Conservation (phyloP, 2,888 invertebrate species). For the Euspilapteryx auroguttella region DNA sequence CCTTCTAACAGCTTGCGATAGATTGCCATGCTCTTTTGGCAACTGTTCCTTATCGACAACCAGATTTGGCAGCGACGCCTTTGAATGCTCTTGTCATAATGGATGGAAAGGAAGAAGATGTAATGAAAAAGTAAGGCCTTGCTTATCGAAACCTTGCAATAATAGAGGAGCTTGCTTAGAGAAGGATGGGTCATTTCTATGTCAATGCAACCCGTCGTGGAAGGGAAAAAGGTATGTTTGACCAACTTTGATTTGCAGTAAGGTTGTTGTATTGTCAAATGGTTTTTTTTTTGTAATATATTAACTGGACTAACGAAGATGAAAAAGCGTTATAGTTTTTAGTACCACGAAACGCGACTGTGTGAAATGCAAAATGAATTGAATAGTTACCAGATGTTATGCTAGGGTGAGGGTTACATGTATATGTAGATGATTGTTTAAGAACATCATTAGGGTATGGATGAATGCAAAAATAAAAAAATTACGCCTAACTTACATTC, state of each 20-base stretch:
- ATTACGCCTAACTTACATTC: too few species aligned
- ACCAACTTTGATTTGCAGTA: neutral
- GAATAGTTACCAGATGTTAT: too few species aligned
- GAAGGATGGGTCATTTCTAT: conserved; percentile 66
- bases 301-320: too few species aligned
- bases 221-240: conserved; percentile 55
- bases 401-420: too few species aligned
- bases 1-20: conserved; percentile 73
- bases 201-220: conserved; percentile 77
- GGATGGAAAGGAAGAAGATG: conserved; percentile 72
- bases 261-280: neutral
- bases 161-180: conserved; percentile 74
- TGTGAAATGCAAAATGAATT: too few species aligned
- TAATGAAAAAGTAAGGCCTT: conserved; percentile 68
- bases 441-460: too few species aligned
- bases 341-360: too few species aligned
- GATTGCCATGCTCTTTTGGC: conserved; percentile 70
- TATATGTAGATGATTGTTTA: too few species aligned
- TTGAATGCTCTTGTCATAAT: conserved; percentile 66
- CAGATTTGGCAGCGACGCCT: conserved; percentile 25
- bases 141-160: conserved; percentile 74
- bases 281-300: too few species aligned
- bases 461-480: too few species aligned
- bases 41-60: conserved; percentile 55
- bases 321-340: too few species aligned